Evolutionary conservation across 1,140 invertebrate species (phyloP), one percentile per base, ranked within the genome.

Genomic region (Drosophila trapezifrons): DNA sequence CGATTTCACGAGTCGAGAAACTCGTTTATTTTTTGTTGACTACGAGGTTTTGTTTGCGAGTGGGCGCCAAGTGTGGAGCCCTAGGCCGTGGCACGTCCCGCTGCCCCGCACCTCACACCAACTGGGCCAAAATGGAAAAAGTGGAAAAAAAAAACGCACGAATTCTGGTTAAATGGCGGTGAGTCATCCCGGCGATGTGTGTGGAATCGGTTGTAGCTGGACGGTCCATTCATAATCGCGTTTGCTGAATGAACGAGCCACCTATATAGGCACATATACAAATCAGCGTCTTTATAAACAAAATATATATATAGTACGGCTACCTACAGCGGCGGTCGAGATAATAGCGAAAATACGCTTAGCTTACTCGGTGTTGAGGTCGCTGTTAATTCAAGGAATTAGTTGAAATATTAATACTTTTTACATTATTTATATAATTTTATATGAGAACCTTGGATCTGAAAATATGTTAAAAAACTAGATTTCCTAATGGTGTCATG

Each of bases 161-260:
- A 87, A 78, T 89, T 89, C 84, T 80, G 62, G 70, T 66, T 89
- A 89, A 89, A 80, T 55, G 80, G 45, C 64, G 58, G 80, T 89
- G 84, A 89, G 73, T 89, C 84, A 89, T 89, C 84, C 32, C 29
- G 38, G 62, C 58, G 15, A 22, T 59, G 62, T 80, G 69, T 65
- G 60, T 63, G 63, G 57, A 76, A 75, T 76, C 72, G 62, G 72
- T 76, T 66, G 72, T 57, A 66, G 52, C 37, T 65, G 55, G 76
- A 63, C 73, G 62, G 51, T 82, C 66, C 76, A 67, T 78, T 90
- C 80, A 73, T 89, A 89, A 80, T 89, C 77, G 83, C 65, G 78
- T 76, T 69, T 54, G 58, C 62, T 63, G 55, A 79, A 86, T 86
- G 79, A 83, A 87, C 76, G 84, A 84, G 43, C 70, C 70, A 52